Conservation (phyloP, 2,888 invertebrate species). For the Schizaphis graminum region DNA sequence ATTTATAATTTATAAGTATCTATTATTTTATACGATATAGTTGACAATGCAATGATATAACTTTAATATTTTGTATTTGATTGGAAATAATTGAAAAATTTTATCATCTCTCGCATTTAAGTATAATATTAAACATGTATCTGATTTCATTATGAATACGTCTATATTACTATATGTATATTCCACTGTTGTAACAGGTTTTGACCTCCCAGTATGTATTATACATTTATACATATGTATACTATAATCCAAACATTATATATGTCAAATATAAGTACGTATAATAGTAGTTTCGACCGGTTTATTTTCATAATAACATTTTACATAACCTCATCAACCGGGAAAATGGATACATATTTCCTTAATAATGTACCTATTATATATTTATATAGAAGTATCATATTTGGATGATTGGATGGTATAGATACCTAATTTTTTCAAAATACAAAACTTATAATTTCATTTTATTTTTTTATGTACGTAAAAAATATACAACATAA, state of each 20-base stretch:
- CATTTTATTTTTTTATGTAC: background rate
- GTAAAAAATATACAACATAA: background rate
- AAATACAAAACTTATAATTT: background rate
- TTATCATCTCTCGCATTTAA: background rate
- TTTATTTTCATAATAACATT: constrained; percentile 28
- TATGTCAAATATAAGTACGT: background rate
- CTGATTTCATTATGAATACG: background rate
- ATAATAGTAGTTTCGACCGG: constrained; percentile 19
- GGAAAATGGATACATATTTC: constrained; percentile 7
- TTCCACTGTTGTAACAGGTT: constrained; percentile 8
- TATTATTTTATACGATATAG: background rate
- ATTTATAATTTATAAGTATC: background rate
- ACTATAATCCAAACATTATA: background rate
- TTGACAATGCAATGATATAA: background rate
- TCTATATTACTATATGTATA: background rate
- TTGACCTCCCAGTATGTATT: background rate
- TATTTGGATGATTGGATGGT: background rate
- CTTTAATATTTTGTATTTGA: background rate
- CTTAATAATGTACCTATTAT: background rate
- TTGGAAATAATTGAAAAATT: background rate
- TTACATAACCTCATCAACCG: constrained; percentile 18
- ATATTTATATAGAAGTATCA: background rate
- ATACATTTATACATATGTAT: too few species aligned
- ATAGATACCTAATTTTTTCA: background rate
- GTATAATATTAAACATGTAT: background rate